phyloP scores from a whole-genome alignment of 2,797 vertebrate genomes.

The Pelobates cultripes region DNA sequence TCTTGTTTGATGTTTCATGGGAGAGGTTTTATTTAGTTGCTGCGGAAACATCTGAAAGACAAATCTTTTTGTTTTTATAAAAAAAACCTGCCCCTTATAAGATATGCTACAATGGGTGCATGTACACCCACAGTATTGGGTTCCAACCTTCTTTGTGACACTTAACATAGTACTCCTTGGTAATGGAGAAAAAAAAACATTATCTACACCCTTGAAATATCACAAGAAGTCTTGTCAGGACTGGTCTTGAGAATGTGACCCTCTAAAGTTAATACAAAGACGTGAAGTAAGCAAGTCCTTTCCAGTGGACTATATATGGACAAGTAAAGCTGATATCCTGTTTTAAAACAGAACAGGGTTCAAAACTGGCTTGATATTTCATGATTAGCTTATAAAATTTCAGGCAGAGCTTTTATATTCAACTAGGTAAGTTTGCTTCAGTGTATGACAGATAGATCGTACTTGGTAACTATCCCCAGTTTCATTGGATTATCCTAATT shows the following conservation, averaged over 20 bases:
- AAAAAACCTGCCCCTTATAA: slow-evolving; percentile 24
- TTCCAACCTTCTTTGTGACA: slow-evolving; percentile 56
- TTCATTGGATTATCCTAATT: no score
- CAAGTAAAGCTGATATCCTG: no score
- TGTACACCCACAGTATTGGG: slow-evolving; percentile 21
- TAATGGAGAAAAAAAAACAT: slow-evolving; percentile 51
- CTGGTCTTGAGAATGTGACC: slow-evolving; percentile 65
- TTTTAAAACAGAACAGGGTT: no score
- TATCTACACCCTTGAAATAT: slow-evolving; percentile 57
- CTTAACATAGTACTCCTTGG: slow-evolving; percentile 54
- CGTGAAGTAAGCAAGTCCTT: slow-evolving; percentile 43
- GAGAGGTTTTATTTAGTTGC: slow-evolving; percentile 10
- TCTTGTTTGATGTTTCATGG: slow-evolving; percentile 11
- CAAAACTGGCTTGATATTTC: no score
- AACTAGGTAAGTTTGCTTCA: no score
- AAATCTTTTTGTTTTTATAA: background rate
- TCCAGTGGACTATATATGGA: no score
- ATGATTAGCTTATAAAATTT: no score
- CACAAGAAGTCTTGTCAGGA: slow-evolving; percentile 52
- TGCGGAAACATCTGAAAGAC: background rate
- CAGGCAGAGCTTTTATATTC: no score
- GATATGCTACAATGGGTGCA: slow-evolving; percentile 26
- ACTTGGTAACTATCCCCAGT: no score
- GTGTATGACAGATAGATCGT: no score
- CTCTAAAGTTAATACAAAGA: slow-evolving; percentile 32